Base-by-base conservation (phyloP, 2,113 vertebrate genomes). In the Colaptes auratus region DNA sequence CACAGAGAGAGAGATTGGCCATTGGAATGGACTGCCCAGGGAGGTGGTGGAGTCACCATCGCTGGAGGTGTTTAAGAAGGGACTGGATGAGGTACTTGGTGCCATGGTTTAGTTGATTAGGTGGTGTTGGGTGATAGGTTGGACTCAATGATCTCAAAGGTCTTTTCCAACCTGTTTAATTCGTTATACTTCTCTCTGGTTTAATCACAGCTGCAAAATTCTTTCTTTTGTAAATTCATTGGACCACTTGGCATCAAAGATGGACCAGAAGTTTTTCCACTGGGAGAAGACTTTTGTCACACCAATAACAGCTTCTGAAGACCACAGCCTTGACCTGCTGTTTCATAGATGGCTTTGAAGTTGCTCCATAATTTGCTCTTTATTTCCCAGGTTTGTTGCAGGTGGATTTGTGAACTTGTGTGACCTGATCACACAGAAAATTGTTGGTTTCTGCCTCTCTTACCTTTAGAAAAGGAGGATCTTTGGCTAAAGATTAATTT, bases 341-440 rank as follows among this genome's bases (percentile, higher is more conserved):
- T 16, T n/a, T 8, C 16, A 0, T 4, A 2, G 15, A 7, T 30
- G 61, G 59, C 6, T 44, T 42, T 82, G 25, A 7, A 7, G 30
- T 8, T 17, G 0, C 24, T 56, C 59, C 48, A 0, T 6, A 17
- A n/a, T 36, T 21, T 31, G 25, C n/a, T 31, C 2, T 35, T 11
- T 8, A 7, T 19, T 58, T 44, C 44, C 65, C 60, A 6, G 2
- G 2, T 16, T 61, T 28, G 21, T 8, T 5, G 16, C 80, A 14
- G 52, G 58, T 52, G 76, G 58, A 28, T 79, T 66, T 48, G 39
- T 30, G 33, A 75, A 25, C 19, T 20, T 2, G 6, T 12, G 35
- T 2, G 3, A 5, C 30, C 36, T 30, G 16, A 25, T 64, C 7
- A 5, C 21, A 3, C 19, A 3, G 14, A 64, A 77, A 28, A 27